Base-by-base conservation (phyloP, 2,888 invertebrate species). In the Eulithis testata region DNA sequence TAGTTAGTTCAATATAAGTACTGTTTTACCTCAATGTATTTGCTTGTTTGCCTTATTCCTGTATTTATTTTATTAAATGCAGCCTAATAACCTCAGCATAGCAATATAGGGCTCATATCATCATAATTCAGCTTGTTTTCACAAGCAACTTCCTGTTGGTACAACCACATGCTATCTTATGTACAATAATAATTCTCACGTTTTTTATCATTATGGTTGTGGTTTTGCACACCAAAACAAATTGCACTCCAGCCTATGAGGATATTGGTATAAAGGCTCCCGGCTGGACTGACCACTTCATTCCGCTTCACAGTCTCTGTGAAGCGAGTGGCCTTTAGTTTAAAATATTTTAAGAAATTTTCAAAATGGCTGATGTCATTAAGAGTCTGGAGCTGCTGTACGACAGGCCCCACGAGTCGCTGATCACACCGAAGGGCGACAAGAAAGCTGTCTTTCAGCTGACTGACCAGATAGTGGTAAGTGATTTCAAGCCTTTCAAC, bases 341-440 rank as follows among this genome's bases (percentile, higher is more conserved):
- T 37, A 31, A 21, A 21, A 31, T 43, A 55, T 11, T 57, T 12
- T 12, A 11, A 2, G n/a, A 49, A 57, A 43, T 54, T 69, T 11
- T 58, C 37, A 84, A 75, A 76, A 91, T 90, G 91, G 68, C 80
- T 6, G 66, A 83, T 62, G 66, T 83, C 3, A 44, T 63, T 0
- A 71, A 82, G n/a, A 82, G 81, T 71, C 75, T 94, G 11, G 66
- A 79, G 64, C 80, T 92, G 61, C 83, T 95, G 66, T 95, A 94
- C 76, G 95, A 95, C 77, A 93, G 95, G 40, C 95, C 95, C 0
- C 87, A 89, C 43, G 95, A 95, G 79, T 93, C 95, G 0, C 81
- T 95, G 62, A 94, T 95, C 69, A 92, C 94, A 21, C 94, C 95
- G 0, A 95, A 95, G 77, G 95, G 95, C 11, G 94, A 95, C 0